Evolutionary conservation across 2,888 invertebrate genomes (phyloP), one percentile per base, ranked within the genome.

Genomic region (Cacoxenus indagator): DNA sequence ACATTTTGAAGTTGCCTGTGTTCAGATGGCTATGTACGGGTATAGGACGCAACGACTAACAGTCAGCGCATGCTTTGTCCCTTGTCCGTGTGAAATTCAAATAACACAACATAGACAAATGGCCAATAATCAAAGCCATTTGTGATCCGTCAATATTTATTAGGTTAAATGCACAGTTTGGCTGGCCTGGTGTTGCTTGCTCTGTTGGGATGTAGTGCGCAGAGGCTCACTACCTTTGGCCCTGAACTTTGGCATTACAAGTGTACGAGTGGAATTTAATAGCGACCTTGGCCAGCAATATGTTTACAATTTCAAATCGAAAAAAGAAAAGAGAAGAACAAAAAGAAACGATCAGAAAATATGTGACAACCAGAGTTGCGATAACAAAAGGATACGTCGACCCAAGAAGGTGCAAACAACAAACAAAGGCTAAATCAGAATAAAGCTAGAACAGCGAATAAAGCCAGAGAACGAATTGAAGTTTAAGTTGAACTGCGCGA

Each of bases 241-340:
- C 79, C 73, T 78, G 79, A 80, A 78, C 79, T 79, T 75, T 81
- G 79, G 65, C 77, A 81, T 80, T 81, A 75, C n/a, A n/a, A n/a
- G n/a, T n/a, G n/a, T n/a, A n/a, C n/a, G n/a, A 72, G 61, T 37
- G 26, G 24, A 26, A 19, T 45, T n/a, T 64, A 46, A 11, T 24
- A 45, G 27, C 64, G 76, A 73, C 78, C 77, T 77, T 71, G 77
- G 69, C 73, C 70, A 76, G 72, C 81, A 81, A 81, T 81, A 81
- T 76, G 78, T 77, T 79, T 79, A 78, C 81, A 77, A 81, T 74
- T 81, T 77, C 48, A 48, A 48, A 22, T 51, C 19, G 19, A 43
- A 45, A 57, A 17, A 9, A 66, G n/a, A 14, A 43, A 66, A 45
- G 27, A 19, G 45, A 61, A 26, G 1, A 59, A 31, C 19, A 43